Percentiles rank a stretch among this genome's conserved stretches.
Evolutionary conservation across 2,113 vertebrate genomes (phyloP).

Genomic region (Andinoacara biseriatus): DNA sequence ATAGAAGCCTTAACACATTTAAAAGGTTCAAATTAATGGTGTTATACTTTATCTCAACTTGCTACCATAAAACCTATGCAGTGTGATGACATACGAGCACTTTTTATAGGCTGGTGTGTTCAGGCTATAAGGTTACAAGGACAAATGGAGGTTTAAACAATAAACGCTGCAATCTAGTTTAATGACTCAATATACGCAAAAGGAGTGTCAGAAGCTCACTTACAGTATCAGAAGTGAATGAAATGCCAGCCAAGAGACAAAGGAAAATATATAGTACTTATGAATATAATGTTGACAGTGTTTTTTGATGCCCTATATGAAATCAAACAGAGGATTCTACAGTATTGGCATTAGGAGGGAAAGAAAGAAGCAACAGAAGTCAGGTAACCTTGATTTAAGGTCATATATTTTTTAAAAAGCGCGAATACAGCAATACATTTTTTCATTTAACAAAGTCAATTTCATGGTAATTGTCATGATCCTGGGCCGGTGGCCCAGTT

Average conservation of each 20-base stretch:
- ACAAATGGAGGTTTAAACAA: slow-evolving; percentile 32
- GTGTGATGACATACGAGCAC: neutral
- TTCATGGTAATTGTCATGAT: neutral
- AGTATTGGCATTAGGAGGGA: neutral
- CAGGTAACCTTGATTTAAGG: neutral
- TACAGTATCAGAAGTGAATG: neutral
- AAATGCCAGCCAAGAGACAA: neutral
- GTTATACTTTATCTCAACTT: slow-evolving; percentile 11
- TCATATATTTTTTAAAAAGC: neutral
- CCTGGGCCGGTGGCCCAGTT: too few relatives aligned
- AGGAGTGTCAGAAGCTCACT: neutral
- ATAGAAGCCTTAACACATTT: neutral
- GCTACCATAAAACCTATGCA: neutral
- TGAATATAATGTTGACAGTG: neutral
- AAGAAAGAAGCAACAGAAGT: neutral
- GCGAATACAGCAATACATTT: neutral
- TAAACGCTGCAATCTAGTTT: slow-evolving; percentile 9
- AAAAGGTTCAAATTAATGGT: slow-evolving; percentile 20
- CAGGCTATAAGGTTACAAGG: slow-evolving; percentile 27
- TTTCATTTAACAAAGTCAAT: neutral
- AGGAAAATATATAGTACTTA: neutral
- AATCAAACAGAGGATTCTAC: neutral
- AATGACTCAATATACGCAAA: slow-evolving; percentile 17
- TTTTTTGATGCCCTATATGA: neutral
- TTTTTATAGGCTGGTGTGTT: slow-evolving; percentile 27